Percentiles rank a stretch among this genome's conserved stretches.
These are phyloP conservation scores for Melanotaenia duboulayi DNA, from an alignment of 2,113 vertebrate genomes.

Conservation along the genomic window DNA sequence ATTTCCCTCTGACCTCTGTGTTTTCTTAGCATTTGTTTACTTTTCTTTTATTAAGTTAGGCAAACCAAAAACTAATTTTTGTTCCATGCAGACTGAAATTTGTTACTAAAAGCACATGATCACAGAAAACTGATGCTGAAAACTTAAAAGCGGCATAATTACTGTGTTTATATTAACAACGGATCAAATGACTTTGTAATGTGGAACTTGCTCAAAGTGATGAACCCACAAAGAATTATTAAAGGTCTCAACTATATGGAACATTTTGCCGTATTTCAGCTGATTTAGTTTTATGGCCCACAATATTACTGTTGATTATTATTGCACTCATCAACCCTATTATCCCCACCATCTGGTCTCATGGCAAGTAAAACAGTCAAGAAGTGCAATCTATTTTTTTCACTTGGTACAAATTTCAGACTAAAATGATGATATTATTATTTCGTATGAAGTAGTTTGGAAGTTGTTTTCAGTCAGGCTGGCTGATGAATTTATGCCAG, in stretches of 20 bases:
- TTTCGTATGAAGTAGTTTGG: neutral
- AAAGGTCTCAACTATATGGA: neutral
- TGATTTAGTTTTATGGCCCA: slow-evolving; percentile 26
- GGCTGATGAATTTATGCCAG: neutral
- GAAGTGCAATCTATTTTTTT: too few species aligned
- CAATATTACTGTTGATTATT: slow-evolving; percentile 1
- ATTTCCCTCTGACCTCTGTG: neutral
- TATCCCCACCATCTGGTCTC: neutral
- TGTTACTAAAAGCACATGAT: neutral
- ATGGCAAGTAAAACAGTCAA: too few species aligned
- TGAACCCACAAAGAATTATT: neutral
- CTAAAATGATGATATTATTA: neutral
- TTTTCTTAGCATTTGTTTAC: neutral
- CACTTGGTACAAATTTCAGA: too few species aligned
- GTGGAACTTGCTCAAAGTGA: slow-evolving; percentile 14
- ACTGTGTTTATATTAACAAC: slow-evolving; percentile 5
- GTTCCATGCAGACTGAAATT: neutral
- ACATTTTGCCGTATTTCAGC: neutral
- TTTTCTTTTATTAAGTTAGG: neutral
- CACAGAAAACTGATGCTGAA: slow-evolving; percentile 2
- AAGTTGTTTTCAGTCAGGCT: neutral
- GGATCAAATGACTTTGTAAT: slow-evolving; percentile 7
- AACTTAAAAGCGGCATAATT: slow-evolving; percentile 16
- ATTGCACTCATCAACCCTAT: neutral
- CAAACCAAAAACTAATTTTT: neutral